Evolutionary conservation across 2,113 vertebrate species (phyloP).

Genomic region (Quiscalus mexicanus): DNA sequence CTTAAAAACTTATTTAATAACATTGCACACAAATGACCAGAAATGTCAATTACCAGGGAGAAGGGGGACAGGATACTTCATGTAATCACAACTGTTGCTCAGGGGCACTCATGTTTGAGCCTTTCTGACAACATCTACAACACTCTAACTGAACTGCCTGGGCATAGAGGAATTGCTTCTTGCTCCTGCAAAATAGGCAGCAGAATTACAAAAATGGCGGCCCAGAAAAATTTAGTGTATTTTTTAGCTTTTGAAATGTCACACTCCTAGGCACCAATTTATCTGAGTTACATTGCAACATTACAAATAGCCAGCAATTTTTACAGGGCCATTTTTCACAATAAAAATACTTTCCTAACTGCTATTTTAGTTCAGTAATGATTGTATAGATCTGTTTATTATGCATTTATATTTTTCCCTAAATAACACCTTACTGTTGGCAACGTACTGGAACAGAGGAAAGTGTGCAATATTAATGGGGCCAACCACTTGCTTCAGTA

Average conservation of each 20-base stretch:
- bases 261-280: conserved; percentile 76
- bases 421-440: conserved; percentile 72
- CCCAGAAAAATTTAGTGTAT: conserved; percentile 66
- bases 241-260: conserved; percentile 75
- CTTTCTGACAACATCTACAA: conserved; percentile 74
- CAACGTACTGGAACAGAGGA: conserved; percentile 45
- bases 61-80: conserved; percentile 71
- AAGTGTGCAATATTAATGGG: conserved; percentile 62
- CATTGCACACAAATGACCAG: conserved; percentile 52
- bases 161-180: conserved; percentile 72
- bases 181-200: conserved; percentile 69
- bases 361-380: conserved; percentile 75
- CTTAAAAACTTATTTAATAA: conserved; percentile 74
- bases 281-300: conserved; percentile 78
- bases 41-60: conserved; percentile 13
- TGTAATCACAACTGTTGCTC: conserved; percentile 77
- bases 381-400: conserved; percentile 75
- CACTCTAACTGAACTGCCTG: conserved; percentile 76
- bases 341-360: conserved; percentile 76
- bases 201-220: conserved; percentile 71
- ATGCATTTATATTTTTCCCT: conserved; percentile 70
- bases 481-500: conserved; percentile 36
- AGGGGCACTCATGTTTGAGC: conserved; percentile 73
- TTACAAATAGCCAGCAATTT: conserved; percentile 76
- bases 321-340: conserved; percentile 79